Base-by-base conservation (phyloP, 2,113 vertebrate genomes). In the Micronycteris hirsuta region DNA sequence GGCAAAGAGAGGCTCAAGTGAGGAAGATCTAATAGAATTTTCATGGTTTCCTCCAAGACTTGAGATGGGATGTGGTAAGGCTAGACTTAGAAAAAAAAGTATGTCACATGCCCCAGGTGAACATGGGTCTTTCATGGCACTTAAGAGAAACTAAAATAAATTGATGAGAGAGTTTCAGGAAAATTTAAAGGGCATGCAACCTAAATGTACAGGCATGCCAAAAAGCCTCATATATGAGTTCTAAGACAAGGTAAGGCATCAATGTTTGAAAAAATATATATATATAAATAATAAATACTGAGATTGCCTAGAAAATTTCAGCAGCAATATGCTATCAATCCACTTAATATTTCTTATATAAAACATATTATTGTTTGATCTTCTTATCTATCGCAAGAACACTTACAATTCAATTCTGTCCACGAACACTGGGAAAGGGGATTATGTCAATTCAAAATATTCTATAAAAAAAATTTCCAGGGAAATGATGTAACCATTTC, bases 11-110 rank as follows among this genome's bases (percentile, higher is more conserved):
- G 22, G 33, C 31, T 61, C n/a, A 49, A 85, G 43, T 43, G 52
- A 91, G 31, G 31, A 83, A 92, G 5, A 81, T 70, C 47, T 74
- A 65, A 91, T 49, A 95, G 43, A 24, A 93, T 91, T 95, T 93
- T 88, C 70, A 87, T 84, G 36, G 20, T n/a, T 81, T 54, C 41
- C 36, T 65, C 70, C 2, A 36, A 80, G 14, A 83, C 43, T 41
- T 56, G n/a, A 47, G 22, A 76, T 76, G 20, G 58, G 41, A 70
- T 43, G 28, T 61, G 49, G 16, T 61, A 82, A 16, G 16, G 24
- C 20, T 54, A 71, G 33, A 28, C 45, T 81, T 82, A 61, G 52
- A 61, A 76, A 17, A 17, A 67, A 41, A 93, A 63, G 17, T 49
- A 19, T 76, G 43, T 65, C 63, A 70, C 19, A 38, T 41, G 31